These are phyloP conservation scores for Subanguina moxae DNA, from an alignment of 1,140 invertebrate genomes.

Conservation along the genomic window DNA sequence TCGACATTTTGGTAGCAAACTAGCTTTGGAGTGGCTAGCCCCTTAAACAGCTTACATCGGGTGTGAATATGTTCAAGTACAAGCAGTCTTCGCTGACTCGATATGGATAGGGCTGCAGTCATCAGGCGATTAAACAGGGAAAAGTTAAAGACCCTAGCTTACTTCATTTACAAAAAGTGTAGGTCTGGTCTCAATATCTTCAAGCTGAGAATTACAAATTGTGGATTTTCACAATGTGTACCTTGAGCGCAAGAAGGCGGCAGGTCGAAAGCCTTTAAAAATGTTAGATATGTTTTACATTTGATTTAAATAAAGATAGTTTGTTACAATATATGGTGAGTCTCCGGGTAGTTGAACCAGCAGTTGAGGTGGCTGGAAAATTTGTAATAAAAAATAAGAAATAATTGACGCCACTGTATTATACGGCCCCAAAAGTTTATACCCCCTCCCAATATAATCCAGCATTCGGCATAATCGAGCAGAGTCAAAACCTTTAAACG, in stretches of 20 bases:
- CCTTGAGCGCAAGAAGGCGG: background rate
- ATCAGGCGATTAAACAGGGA: too few species aligned
- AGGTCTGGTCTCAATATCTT: background rate
- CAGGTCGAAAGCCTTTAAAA: background rate
- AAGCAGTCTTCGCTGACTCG: conserved; percentile 49
- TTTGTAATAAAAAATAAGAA: background rate
- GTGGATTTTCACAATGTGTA: too few species aligned
- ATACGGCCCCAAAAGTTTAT: too few species aligned
- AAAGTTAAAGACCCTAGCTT: background rate
- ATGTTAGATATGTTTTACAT: too few species aligned
- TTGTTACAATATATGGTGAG: background rate
- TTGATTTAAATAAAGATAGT: too few species aligned
- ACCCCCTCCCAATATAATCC: too few species aligned
- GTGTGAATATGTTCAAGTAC: conserved; percentile 53
- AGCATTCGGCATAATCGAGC: too few species aligned
- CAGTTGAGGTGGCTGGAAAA: background rate
- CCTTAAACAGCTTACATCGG: conserved; percentile 51
- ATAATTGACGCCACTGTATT: too few species aligned
- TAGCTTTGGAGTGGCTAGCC: too few species aligned
- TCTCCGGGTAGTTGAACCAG: conserved; percentile 1
- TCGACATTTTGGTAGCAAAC: too few species aligned
- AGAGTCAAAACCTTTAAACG: conserved; percentile 67
- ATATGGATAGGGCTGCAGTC: conserved; percentile 41
- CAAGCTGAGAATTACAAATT: too few species aligned
- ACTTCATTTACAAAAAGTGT: background rate